Percentiles rank a stretch among this genome's conserved stretches.
Evolutionary conservation across 2,113 vertebrate species (phyloP).

Genomic region (Menura novaehollandiae): DNA sequence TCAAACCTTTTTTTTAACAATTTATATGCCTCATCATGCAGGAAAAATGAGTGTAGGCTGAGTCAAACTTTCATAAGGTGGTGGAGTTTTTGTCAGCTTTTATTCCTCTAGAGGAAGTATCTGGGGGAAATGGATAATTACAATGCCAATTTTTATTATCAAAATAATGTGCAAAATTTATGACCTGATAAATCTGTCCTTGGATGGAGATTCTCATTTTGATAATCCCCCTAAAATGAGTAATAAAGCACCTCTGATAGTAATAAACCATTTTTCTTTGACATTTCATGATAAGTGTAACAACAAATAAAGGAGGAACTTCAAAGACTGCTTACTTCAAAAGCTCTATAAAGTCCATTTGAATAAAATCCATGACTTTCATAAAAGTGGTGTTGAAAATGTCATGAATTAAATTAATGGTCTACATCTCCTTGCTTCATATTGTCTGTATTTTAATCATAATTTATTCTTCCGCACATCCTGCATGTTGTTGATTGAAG

Average conservation of each 20-base stretch:
- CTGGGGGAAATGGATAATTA: slow-evolving; percentile 38
- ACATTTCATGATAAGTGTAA: slow-evolving; percentile 63
- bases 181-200: slow-evolving; percentile 58
- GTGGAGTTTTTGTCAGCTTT: slow-evolving; percentile 7
- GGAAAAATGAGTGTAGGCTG: not conserved
- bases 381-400: slow-evolving; percentile 63
- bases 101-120: slow-evolving; percentile 10
- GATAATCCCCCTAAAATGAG: slow-evolving; percentile 63
- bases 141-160: slow-evolving; percentile 49
- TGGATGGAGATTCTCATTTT: slow-evolving; percentile 58
- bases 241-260: slow-evolving; percentile 58
- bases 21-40: not conserved
- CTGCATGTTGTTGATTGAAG: slow-evolving; percentile 60
- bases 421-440: slow-evolving; percentile 47
- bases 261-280: slow-evolving; percentile 60
- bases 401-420: slow-evolving; percentile 67
- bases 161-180: slow-evolving; percentile 58
- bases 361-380: slow-evolving; percentile 60
- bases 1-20: not conserved
- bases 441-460: slow-evolving; percentile 64
- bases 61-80: slow-evolving; percentile 2
- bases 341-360: slow-evolving; percentile 63
- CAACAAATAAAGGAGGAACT: slow-evolving; percentile 60
- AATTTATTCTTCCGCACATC: slow-evolving; percentile 64
- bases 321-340: slow-evolving; percentile 66